Evolutionary conservation across 92 coral and sea anemone genomes (phyloP).

Genomic region (Pocillopora grandis): DNA sequence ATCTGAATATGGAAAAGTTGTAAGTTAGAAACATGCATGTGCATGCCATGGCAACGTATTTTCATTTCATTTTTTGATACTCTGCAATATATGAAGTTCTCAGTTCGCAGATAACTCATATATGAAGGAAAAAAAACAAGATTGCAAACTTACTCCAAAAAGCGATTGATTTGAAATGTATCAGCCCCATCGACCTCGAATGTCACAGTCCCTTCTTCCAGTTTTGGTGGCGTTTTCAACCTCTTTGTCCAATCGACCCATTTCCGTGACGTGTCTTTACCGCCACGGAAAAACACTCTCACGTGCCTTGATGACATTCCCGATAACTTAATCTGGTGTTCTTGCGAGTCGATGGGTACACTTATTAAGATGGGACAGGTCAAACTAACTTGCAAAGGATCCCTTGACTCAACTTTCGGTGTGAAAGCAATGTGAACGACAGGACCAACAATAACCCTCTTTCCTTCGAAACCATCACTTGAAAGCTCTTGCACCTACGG

Average conservation of each 20-base stretch:
- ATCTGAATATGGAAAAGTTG: too few relatives aligned
- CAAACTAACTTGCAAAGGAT: background rate
- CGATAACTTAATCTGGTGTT: background rate
- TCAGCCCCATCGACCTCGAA: background rate
- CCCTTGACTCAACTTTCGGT: background rate
- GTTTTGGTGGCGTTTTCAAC: background rate
- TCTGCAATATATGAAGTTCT: too few relatives aligned
- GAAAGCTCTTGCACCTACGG: background rate
- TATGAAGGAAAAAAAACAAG: too few relatives aligned
- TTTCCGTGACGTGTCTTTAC: background rate
- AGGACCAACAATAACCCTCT: background rate
- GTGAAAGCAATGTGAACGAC: background rate
- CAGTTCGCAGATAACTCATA: too few relatives aligned
- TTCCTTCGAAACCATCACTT: background rate
- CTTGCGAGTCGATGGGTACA: background rate
- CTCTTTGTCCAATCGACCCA: background rate
- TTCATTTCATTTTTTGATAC: too few relatives aligned
- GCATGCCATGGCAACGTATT: too few relatives aligned
- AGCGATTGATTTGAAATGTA: slow-evolving; percentile 1
- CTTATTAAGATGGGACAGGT: background rate
- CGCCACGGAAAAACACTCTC: background rate
- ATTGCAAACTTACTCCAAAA: background rate
- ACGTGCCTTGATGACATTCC: background rate
- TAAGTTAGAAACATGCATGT: too few relatives aligned
- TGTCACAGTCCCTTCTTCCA: background rate